These are phyloP conservation scores for Lepidocolaptes lacrymiger DNA, from an alignment of 2,797 vertebrate species.

Conservation along the genomic window DNA sequence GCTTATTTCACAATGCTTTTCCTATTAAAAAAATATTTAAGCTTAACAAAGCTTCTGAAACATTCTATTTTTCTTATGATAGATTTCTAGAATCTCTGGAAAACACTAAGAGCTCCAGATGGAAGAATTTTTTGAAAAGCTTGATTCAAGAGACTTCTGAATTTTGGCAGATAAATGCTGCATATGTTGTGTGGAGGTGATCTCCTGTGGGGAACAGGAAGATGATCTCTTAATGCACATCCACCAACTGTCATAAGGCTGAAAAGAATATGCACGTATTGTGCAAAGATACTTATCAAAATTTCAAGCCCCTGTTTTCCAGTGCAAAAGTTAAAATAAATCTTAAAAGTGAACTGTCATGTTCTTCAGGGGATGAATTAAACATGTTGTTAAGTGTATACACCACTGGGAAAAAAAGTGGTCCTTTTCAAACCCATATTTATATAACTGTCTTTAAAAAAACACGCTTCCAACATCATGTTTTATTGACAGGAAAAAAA, in stretches of 20 bases:
- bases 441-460: neutral
- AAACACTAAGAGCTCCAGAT: slow-evolving; percentile 66
- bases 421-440: neutral
- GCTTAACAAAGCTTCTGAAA: neutral
- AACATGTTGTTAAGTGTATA: neutral
- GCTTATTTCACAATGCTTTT: neutral
- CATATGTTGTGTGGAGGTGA: slow-evolving; percentile 76
- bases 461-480: neutral
- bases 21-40: neutral
- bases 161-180: slow-evolving; percentile 72
- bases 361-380: neutral
- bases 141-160: slow-evolving; percentile 64
- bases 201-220: slow-evolving; percentile 73
- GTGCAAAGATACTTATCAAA: slow-evolving; percentile 33
- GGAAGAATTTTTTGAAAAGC: slow-evolving; percentile 63
- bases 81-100: slow-evolving; percentile 53
- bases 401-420: neutral
- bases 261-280: slow-evolving; percentile 7
- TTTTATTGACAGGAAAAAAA: neutral
- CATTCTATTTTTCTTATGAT: neutral
- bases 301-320: neutral
- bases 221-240: slow-evolving; percentile 71
- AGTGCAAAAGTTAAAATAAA: neutral
- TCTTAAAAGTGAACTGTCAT: neutral
- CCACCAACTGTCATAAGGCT: slow-evolving; percentile 45